Base-by-base conservation (phyloP, 30 jellyfish, hydroid and myxozoan genomes). In the Pelagia noctiluca region DNA sequence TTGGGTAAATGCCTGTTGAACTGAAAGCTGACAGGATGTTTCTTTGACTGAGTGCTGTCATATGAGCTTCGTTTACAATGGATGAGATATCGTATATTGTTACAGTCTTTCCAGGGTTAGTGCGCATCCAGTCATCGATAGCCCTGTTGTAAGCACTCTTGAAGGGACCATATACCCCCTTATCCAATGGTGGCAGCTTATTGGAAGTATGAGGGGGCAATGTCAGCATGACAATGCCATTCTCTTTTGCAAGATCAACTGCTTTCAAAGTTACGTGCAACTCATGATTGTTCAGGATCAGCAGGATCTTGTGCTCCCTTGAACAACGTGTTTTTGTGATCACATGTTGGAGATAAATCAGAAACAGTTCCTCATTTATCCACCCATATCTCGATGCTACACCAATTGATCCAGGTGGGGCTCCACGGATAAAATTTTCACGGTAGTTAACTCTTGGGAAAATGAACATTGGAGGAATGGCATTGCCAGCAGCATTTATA, bases 131-230 rank as follows among this genome's bases (percentile, higher is more conserved):
- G 30, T 30, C 35, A 36, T 79, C 88, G 37, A 38, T 53, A 35
- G 83, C 96, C 5, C 69, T 57, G 47, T 87, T 87, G 63, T 34
- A 34, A 78, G 18, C 21, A 60, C 64, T 68, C 61, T 78, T 86
- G 67, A 86, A 60, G 31, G 96, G 96, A 48, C 96, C 93, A 86
- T 42, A 77, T 21, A 86, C 96, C 47, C 88, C 32, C 65, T 19
- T 37, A 33, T 87, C 92, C 46, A 87, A 76, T 48, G 96, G 96
- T 77, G 78, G 96, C 75, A 87, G 69, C 76, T 78, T 42, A 72
- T 87, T 82, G 1, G 88, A 69, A 49, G 48, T 47, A 70, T 87
- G 83, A 31, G 96, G 88, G 35, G 91, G 96, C 38, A 78, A 78
- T 35, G 89, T 60, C 78, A 87, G 72, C 49, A 76, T 61, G 32